Conservation (phyloP, 2,797 vertebrate genomes). For the Mormyrus hasselquistii region DNA sequence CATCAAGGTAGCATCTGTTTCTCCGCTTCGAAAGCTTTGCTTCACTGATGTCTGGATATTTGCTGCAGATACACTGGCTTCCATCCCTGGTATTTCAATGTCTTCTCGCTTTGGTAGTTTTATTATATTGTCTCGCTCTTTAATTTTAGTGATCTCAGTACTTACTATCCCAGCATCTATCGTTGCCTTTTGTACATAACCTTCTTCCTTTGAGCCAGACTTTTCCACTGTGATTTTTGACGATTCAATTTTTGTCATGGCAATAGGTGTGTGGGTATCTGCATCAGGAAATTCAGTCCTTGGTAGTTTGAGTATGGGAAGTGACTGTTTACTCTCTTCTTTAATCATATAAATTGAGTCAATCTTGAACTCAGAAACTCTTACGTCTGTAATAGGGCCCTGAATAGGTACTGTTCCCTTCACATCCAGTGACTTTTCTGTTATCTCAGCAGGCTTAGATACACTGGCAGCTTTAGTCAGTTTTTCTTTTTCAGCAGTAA, state of each 20-base stretch:
- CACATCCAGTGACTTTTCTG: conserved; percentile 33
- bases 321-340: conserved; percentile 32
- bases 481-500: conserved; percentile 60
- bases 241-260: conserved; percentile 37
- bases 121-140: conserved; percentile 31
- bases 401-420: conserved; percentile 13
- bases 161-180: neutral
- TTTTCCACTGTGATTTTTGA: conserved; percentile 36
- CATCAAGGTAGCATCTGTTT: neutral
- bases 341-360: conserved; percentile 36
- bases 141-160: conserved; percentile 22
- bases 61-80: neutral
- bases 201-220: conserved; percentile 14
- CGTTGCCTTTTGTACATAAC: conserved; percentile 22
- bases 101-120: conserved; percentile 46
- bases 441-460: conserved; percentile 45
- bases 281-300: conserved; percentile 40
- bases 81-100: conserved; percentile 32
- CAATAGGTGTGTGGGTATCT: conserved; percentile 37
- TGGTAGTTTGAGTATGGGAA: conserved; percentile 45
- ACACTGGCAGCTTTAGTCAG: conserved; percentile 46
- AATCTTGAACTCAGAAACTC: conserved; percentile 33
- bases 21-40: conserved; percentile 45
- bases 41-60: neutral
- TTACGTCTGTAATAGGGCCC: conserved; percentile 12